These are phyloP conservation scores for Lathamus discolor DNA, from an alignment of 2,113 vertebrate species.

Conservation along the genomic window DNA sequence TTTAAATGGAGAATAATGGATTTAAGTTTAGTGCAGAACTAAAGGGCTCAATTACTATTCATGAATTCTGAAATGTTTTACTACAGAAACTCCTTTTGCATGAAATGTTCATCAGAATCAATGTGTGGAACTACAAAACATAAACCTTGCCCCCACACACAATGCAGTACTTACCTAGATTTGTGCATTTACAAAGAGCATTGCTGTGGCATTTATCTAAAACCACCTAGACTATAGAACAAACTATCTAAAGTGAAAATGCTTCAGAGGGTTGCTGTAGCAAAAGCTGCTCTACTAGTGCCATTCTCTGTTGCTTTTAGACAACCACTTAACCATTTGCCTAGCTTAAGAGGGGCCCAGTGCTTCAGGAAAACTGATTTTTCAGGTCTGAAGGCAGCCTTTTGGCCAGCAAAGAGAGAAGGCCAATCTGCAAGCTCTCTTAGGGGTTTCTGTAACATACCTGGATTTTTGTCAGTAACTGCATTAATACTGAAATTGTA, in stretches of 20 bases:
- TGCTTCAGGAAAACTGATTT: background rate
- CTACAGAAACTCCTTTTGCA: constrained; percentile 75
- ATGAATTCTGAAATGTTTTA: constrained; percentile 78
- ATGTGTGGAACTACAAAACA: constrained; percentile 64
- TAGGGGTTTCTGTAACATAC: background rate
- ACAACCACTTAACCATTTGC: background rate
- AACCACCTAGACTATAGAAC: background rate
- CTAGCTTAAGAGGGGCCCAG: background rate
- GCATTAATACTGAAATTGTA: background rate
- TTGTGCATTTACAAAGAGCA: constrained; percentile 7
- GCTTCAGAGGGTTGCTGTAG: background rate
- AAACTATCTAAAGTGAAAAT: constrained; percentile 51
- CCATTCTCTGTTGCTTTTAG: background rate
- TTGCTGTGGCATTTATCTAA: constrained; percentile 41
- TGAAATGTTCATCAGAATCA: constrained; percentile 80
- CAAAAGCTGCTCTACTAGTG: background rate
- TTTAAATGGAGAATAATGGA: constrained; percentile 81
- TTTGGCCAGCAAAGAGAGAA: background rate
- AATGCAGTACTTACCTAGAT: constrained; percentile 57
- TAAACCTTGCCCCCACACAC: constrained; percentile 26
- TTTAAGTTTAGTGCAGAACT: constrained; percentile 79
- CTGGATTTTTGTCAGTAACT: background rate
- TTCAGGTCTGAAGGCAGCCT: background rate
- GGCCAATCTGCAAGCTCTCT: background rate
- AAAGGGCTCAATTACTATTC: constrained; percentile 80